Evolutionary conservation across 2,888 invertebrate genomes (phyloP).

Genomic region (Girardia tigrina): DNA sequence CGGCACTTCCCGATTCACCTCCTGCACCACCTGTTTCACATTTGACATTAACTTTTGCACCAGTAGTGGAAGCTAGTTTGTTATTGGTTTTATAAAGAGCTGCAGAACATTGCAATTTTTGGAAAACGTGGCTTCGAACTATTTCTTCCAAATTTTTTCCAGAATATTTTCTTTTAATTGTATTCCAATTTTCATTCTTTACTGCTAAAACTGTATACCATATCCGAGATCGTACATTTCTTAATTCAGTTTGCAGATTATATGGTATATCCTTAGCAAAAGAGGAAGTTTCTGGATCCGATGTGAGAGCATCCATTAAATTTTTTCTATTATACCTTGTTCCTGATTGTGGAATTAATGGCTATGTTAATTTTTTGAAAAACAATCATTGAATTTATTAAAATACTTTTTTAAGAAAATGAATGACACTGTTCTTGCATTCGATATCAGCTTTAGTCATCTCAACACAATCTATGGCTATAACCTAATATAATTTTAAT

Average conservation of each 20-base stretch:
- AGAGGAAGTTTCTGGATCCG: not conserved
- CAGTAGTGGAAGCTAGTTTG: not conserved
- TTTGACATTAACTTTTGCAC: not conserved
- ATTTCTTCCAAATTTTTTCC: not conserved
- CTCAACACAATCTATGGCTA: conserved; percentile 21
- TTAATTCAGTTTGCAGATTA: not conserved
- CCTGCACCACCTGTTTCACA: not conserved
- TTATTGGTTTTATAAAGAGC: not conserved
- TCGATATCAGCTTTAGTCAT: not conserved
- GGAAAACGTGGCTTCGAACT: not conserved
- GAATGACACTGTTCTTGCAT: conserved; percentile 12
- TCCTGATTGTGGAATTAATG: conserved; percentile 5
- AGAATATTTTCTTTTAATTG: not conserved
- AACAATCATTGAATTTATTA: no score
- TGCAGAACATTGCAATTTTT: conserved; percentile 13
- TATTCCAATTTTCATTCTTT: not conserved
- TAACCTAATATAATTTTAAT: not conserved
- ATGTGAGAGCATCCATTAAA: not conserved
- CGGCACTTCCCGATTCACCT: no score
- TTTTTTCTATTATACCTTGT: not conserved
- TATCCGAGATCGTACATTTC: not conserved
- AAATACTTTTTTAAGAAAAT: conserved; percentile 7
- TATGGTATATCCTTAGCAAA: not conserved
- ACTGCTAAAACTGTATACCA: conserved; percentile 27
- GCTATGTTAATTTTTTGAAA: not conserved